Conservation (phyloP, 2,113 vertebrate genomes). For the Zosterops lateralis region DNA sequence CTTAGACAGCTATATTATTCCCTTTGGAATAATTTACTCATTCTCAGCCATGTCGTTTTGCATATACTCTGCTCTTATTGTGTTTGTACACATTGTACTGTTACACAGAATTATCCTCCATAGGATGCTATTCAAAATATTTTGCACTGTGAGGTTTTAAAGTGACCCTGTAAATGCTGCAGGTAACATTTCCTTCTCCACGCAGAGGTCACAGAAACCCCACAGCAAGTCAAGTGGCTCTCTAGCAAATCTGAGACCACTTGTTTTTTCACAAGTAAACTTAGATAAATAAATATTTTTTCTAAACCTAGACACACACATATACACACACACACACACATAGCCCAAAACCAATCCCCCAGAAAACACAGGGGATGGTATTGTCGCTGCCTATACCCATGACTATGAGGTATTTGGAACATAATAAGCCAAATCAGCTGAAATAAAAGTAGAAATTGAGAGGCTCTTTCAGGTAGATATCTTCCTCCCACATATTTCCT, state of each 20-base stretch:
- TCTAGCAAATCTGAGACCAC: not conserved
- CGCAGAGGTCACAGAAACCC: not conserved
- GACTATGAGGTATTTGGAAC: not conserved
- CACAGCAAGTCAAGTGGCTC: not conserved
- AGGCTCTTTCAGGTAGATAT: not conserved
- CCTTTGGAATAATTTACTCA: not conserved
- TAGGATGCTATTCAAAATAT: not conserved
- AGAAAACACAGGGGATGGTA: fast-evolving
- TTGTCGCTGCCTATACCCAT: not conserved
- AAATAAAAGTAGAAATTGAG: not conserved
- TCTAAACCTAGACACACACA: not conserved
- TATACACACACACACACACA: not conserved
- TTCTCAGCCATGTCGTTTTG: not conserved
- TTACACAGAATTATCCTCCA: not conserved
- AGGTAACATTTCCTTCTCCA: not conserved
- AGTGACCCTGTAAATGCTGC: not conserved
- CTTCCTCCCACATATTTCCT: not conserved
- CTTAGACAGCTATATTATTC: not conserved
- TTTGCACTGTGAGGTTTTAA: not conserved
- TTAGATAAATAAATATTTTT: not conserved
- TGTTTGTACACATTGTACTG: not conserved
- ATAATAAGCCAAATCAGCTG: not conserved
- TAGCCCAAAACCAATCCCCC: fast-evolving
- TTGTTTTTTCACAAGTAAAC: not conserved
- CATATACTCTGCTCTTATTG: not conserved